Base-by-base conservation (phyloP, 2,113 vertebrate species). In the Lamprologus lemairii region DNA sequence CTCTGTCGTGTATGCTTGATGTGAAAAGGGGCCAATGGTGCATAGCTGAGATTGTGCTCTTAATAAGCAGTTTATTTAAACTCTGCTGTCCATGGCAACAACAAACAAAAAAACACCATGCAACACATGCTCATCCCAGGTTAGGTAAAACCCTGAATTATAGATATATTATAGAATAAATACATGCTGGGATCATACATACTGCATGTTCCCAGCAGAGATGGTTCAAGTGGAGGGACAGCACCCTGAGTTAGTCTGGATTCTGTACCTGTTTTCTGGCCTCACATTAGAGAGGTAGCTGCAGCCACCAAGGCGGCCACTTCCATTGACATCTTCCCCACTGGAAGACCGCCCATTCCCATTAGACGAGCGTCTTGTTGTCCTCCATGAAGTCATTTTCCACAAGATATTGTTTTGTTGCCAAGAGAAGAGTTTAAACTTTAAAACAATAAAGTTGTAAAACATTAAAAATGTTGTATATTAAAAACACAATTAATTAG, bases 271-370 rank as follows among this genome's bases (percentile, higher is more conserved):
- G 96, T 95, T 96, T 91, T 96, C 97, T 1, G 98, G 97, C 82
- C 97, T 96, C 90, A 98, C 96, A 42, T 95, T 96, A 31, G 97
- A 97, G 88, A 98, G 92, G 86, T 99, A 99, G 91, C 95, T 98
- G 90, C 96, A 97, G 45, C 97, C 93, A 73, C 96, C 90, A 1
- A 96, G 93, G 68, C 97, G 95, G 6, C 82, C 35, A 7, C 86
- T 96, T 4, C 95, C 94, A 9, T 47, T 89, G 49, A 49, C 71
- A 60, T 96, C 91, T 31, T 95, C 94, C 3, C 90, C 96, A 10
- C 94, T 92, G 83, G 80, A 91, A 57, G 92, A 85, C 45, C 94
- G 88, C 53, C 96, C 95, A 85, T 95, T 96, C 11, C 92, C 89
- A 3, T 90, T 94, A 79, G 84, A 92, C 31, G 96, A 94, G 14